Evolutionary conservation across 2,113 vertebrate species (phyloP).

Genomic region (Thamnaconus septentrionalis): DNA sequence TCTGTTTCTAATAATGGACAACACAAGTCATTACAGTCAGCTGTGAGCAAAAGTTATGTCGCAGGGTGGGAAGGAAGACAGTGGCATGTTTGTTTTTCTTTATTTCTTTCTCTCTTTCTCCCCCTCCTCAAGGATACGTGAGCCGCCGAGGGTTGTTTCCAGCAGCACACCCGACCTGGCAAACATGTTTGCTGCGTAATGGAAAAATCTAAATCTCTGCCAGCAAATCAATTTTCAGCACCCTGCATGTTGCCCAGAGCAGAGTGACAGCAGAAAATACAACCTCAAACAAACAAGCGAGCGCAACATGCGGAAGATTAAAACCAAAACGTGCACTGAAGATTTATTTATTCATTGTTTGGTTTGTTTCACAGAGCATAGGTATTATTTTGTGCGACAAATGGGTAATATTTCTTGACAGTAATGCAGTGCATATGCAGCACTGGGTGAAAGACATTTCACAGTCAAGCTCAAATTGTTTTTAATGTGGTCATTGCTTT

Average conservation of each 20-base stretch:
- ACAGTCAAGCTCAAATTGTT: no score
- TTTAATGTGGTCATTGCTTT: no score
- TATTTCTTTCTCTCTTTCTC: no score
- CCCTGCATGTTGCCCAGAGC: slow-evolving; percentile 53
- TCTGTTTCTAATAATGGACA: slow-evolving; percentile 32
- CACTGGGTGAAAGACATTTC: no score
- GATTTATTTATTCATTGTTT: not conserved
- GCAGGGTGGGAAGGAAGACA: slow-evolving; percentile 1
- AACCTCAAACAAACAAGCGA: slow-evolving; percentile 13
- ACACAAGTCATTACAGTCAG: slow-evolving; percentile 20
- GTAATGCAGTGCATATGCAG: no score
- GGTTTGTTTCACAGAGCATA: no score
- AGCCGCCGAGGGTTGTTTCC: slow-evolving; percentile 18
- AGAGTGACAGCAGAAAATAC: slow-evolving; percentile 45
- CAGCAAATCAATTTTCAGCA: slow-evolving; percentile 70
- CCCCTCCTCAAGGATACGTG: slow-evolving; percentile 3
- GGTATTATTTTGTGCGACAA: no score
- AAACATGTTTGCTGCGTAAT: slow-evolving; percentile 59
- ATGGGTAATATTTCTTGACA: no score
- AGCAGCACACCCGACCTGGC: slow-evolving; percentile 15
- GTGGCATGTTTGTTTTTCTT: slow-evolving; percentile 6
- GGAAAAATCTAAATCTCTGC: slow-evolving; percentile 73
- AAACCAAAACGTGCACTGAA: not conserved
- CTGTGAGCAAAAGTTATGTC: slow-evolving; percentile 3
- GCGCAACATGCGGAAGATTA: slow-evolving; percentile 19